Base-by-base conservation (phyloP, 2,113 vertebrate genomes). In the Nothobranchius kuhntae region DNA sequence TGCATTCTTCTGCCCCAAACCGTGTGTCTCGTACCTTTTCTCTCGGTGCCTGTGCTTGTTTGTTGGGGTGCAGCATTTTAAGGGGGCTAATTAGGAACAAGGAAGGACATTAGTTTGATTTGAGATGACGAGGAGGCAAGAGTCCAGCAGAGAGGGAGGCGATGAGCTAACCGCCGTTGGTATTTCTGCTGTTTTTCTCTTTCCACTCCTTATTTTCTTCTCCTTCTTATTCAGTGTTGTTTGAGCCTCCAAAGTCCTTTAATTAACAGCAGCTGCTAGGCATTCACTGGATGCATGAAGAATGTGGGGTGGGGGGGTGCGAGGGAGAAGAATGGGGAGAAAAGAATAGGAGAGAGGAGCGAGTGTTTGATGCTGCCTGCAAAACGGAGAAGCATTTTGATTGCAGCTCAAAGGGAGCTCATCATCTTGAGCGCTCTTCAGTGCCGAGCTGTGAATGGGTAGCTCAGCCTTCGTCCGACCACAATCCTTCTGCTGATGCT, bases 261-360 rank as follows among this genome's bases (percentile, higher is more conserved):
- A 92, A 92, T 92, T 92, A 91, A 71, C 81, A 78, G 83, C 91
- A 92, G 91, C 92, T 92, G 91, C 86, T 77, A 47, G 75, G 70
- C 82, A 76, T 82, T 59, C 73, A 53, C 73, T 83, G 87, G 87
- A 85, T 85, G 78, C 75, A 61, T 36, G 68, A 59, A 87, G 82
- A 83, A 85, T 67, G 68, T n/a, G 21, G 21, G 5, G 38, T 30
- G 68, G 68, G 46, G 57, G 73, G 76, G 73, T 81, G 74, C 62
- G 76, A 80, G 76, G 73, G 78, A 51, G 17, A 58, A 82, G 45
- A 51, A 40, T 40, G 38, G 38, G 38, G 38, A 7, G 38, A 40
- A 40, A 3, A 77, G 61, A 69, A 71, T 77, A 74, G 65, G 46
- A 40, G 61, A 60, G 6, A 13, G 9, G 63, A 45, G 67, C 62